phyloP scores from a whole-genome alignment of 92 coral and sea anemone species.

The Umimayanthus chanpuru region DNA sequence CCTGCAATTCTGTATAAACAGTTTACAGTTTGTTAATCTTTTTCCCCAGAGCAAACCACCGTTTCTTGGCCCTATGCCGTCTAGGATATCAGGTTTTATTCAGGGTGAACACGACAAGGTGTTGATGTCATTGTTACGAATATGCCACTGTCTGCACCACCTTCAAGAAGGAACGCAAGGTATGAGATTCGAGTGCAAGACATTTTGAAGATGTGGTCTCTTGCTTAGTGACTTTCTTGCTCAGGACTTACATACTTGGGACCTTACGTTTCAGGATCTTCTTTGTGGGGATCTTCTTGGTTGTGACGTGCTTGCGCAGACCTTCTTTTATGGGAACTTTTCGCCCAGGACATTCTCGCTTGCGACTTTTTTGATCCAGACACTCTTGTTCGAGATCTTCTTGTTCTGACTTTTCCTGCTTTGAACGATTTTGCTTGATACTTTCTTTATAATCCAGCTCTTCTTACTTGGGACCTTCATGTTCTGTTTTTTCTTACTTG shows the following conservation, averaged over 20 bases:
- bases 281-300: background rate
- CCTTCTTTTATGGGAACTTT: background rate
- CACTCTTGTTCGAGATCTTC: too few relatives aligned
- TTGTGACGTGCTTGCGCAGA: background rate
- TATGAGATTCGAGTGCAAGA: background rate
- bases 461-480: too few relatives aligned
- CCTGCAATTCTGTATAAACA: too few relatives aligned
- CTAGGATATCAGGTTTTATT: slow-evolving; percentile 64
- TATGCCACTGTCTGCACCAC: slow-evolving; percentile 64
- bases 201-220: background rate
- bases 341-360: too few relatives aligned
- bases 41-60: slow-evolving; percentile 61
- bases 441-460: too few relatives aligned
- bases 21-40: background rate
- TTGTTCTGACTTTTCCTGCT: background rate
- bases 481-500: too few relatives aligned
- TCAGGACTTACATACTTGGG: background rate
- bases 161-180: slow-evolving; percentile 72
- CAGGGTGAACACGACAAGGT: slow-evolving; percentile 74
- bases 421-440: background rate
- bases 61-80: slow-evolving; percentile 84
- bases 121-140: slow-evolving; percentile 63
- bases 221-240: background rate
- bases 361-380: too few relatives aligned
- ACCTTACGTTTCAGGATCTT: background rate